phyloP scores from a whole-genome alignment of 1,140 invertebrate genomes.

The Cydia amplana region DNA sequence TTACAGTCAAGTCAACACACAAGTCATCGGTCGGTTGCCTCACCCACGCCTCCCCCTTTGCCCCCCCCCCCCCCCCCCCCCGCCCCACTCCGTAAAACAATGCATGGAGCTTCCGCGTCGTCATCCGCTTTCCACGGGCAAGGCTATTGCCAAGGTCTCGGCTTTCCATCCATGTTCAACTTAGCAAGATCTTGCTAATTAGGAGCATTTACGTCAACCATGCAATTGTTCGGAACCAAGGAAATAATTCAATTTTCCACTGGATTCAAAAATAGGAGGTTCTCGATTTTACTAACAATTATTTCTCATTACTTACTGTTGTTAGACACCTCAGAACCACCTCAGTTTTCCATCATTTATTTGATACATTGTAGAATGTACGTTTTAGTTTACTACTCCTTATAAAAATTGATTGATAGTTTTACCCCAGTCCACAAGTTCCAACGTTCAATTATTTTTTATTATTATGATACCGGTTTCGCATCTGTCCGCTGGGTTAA shows the following conservation, averaged over 20 bases:
- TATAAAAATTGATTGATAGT: neutral
- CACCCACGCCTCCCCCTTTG: slow-evolving; percentile 30
- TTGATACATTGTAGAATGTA: no score
- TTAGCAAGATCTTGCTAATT: neutral
- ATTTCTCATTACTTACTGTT: no score
- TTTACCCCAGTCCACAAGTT: neutral
- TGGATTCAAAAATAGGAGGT: no score
- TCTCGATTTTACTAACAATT: no score
- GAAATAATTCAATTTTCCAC: no score
- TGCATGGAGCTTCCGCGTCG: slow-evolving; percentile 63
- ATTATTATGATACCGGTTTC: slow-evolving; percentile 20
- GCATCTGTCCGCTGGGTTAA: slow-evolving; percentile 28
- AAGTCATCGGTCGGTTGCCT: slow-evolving; percentile 32
- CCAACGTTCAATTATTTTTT: neutral
- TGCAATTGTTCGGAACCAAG: no score
- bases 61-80: neutral
- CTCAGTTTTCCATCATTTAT: no score
- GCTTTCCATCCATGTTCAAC: slow-evolving; percentile 52
- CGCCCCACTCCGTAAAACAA: slow-evolving; percentile 55
- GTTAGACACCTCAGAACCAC: no score
- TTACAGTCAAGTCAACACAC: neutral
- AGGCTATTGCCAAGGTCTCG: slow-evolving; percentile 72
- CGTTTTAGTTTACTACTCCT: no score
- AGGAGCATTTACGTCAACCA: neutral
- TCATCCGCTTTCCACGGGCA: slow-evolving; percentile 64